These are phyloP conservation scores for Zaprionus capensis DNA, from an alignment of 1,140 invertebrate genomes.

Conservation along the genomic window DNA sequence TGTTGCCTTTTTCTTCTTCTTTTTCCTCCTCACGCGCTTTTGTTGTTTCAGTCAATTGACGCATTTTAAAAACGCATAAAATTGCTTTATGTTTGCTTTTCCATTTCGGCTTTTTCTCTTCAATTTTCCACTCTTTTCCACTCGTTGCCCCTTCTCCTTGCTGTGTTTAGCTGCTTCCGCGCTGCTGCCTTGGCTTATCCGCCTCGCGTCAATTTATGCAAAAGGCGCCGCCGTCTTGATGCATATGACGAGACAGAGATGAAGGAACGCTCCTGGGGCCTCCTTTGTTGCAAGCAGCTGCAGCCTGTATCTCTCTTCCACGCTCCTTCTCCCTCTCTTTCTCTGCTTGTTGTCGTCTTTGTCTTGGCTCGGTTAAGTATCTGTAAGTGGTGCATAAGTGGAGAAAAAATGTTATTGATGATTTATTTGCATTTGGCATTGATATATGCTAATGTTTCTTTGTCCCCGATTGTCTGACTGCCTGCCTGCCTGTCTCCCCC, in stretches of 20 bases:
- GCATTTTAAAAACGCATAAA: constrained; percentile 83
- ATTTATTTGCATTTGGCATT: constrained; percentile 84
- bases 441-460: constrained; percentile 83
- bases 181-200: constrained; percentile 22
- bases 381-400: constrained; percentile 83
- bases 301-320: constrained; percentile 4
- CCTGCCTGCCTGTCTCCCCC: not conserved
- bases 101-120: constrained; percentile 49
- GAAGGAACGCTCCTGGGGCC: constrained; percentile 32
- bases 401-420: constrained; percentile 83
- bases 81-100: constrained; percentile 80
- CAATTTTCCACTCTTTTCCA: not conserved
- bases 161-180: not conserved
- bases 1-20: not conserved
- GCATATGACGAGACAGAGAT: constrained; percentile 51
- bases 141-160: not conserved
- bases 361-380: constrained; percentile 62
- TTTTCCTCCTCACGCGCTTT: constrained; percentile 27
- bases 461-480: constrained; percentile 18
- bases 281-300: constrained; percentile 44
- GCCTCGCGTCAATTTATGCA: constrained; percentile 75
- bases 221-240: constrained; percentile 42
- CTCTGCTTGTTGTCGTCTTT: constrained; percentile 25
- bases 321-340: constrained; percentile 1
- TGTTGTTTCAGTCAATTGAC: constrained; percentile 82